These are phyloP conservation scores for Ophonus ardosiacus DNA, from an alignment of 2,888 invertebrate genomes.

Conservation along the genomic window DNA sequence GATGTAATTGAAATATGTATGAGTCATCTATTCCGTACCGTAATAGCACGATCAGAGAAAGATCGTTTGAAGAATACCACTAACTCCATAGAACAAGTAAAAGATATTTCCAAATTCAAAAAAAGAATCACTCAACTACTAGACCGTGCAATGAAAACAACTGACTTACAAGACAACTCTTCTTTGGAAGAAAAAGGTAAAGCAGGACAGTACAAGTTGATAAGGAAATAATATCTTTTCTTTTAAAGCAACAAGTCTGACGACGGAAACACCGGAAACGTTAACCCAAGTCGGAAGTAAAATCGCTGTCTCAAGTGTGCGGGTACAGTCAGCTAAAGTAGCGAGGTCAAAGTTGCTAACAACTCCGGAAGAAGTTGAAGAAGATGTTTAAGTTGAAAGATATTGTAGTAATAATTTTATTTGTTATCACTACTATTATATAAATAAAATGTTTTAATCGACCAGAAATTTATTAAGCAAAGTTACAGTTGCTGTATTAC, in stretches of 20 bases:
- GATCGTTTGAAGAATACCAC: conserved; percentile 80
- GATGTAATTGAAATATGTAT: conserved; percentile 84
- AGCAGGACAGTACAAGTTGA: not conserved
- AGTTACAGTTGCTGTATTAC: too few species aligned
- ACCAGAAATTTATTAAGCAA: not conserved
- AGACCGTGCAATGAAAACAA: conserved; percentile 71
- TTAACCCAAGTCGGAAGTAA: conserved; percentile 70
- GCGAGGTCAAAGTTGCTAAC: conserved; percentile 25
- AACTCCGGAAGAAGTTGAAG: conserved; percentile 58
- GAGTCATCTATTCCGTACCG: conserved; percentile 81
- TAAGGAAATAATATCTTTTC: not conserved
- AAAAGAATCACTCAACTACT: conserved; percentile 73
- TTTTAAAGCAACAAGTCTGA: conserved; percentile 7
- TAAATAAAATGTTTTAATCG: not conserved
- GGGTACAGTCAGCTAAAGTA: conserved; percentile 71
- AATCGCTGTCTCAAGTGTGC: conserved; percentile 72
- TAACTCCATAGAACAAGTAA: conserved; percentile 74
- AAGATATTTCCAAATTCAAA: conserved; percentile 73
- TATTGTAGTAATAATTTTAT: not conserved
- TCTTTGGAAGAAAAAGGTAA: conserved; percentile 31
- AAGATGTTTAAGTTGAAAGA: conserved; percentile 18
- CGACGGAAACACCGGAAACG: not conserved
- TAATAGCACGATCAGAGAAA: conserved; percentile 81
- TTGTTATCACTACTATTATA: not conserved
- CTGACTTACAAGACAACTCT: conserved; percentile 2